Evolutionary conservation across 2,113 vertebrate species (phyloP).

Genomic region (Actinemys pallida): DNA sequence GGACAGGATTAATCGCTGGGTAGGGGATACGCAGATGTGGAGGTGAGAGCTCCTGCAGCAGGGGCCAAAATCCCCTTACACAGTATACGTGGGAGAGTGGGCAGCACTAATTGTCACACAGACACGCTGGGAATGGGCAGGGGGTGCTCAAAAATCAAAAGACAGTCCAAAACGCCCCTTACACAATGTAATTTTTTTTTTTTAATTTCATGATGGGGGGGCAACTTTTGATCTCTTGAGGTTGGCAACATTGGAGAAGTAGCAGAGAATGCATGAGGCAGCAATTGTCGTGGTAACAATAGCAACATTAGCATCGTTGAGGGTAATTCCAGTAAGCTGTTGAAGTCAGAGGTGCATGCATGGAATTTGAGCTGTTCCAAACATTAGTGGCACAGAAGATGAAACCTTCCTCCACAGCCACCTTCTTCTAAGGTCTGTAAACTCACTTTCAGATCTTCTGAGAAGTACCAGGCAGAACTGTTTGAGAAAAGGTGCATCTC

Average conservation of each 20-base stretch:
- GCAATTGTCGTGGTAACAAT: neutral
- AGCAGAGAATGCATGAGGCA: neutral
- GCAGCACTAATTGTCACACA: no score
- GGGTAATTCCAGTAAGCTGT: neutral
- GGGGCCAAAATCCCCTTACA: no score
- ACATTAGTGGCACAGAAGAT: neutral
- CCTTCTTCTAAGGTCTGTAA: neutral
- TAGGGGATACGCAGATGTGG: no score
- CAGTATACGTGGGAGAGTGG: no score
- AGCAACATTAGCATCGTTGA: neutral
- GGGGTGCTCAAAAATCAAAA: no score
- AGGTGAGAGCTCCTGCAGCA: no score
- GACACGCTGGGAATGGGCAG: no score
- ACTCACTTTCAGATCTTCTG: neutral
- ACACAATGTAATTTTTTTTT: no score
- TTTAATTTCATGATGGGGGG: no score
- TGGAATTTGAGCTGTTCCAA: neutral
- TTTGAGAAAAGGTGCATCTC: neutral
- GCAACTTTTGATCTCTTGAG: no score
- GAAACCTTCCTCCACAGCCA: neutral
- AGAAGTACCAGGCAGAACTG: neutral
- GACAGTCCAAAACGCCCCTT: no score
- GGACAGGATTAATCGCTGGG: no score
- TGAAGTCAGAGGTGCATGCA: neutral
- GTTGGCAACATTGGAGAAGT: neutral